phyloP scores from a whole-genome alignment of 2,797 vertebrate genomes.

The Nyctibius grandis region DNA sequence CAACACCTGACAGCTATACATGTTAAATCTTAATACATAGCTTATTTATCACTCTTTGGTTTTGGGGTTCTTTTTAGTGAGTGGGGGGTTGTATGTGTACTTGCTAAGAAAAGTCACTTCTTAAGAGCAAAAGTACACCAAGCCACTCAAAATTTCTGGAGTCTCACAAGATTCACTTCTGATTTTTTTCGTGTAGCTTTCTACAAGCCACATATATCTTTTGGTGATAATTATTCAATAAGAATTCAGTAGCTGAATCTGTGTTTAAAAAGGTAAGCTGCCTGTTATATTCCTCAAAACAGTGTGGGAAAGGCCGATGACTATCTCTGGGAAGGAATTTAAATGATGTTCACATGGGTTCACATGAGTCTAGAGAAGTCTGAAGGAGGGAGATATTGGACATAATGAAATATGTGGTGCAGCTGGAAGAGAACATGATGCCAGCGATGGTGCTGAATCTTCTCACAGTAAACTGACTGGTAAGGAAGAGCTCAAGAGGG shows the following conservation, averaged over 20 bases:
- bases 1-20: neutral
- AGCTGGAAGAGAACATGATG: neutral
- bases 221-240: neutral
- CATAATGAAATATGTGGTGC: neutral
- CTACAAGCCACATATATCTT: neutral
- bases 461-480: neutral
- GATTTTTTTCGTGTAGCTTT: neutral
- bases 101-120: neutral
- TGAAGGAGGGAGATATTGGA: neutral
- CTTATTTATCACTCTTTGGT: neutral
- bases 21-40: neutral
- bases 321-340: neutral
- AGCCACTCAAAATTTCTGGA: neutral
- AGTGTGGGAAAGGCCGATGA: neutral
- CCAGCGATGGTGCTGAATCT: neutral
- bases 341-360: neutral
- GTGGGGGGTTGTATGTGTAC: neutral
- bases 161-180: neutral
- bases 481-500: neutral
- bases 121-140: neutral
- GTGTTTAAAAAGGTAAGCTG: neutral
- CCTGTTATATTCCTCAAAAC: neutral
- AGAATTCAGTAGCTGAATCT: neutral
- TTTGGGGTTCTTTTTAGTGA: neutral
- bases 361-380: neutral